phyloP scores from a whole-genome alignment of 2,797 vertebrate genomes.

The Pangasius larnaudii region DNA sequence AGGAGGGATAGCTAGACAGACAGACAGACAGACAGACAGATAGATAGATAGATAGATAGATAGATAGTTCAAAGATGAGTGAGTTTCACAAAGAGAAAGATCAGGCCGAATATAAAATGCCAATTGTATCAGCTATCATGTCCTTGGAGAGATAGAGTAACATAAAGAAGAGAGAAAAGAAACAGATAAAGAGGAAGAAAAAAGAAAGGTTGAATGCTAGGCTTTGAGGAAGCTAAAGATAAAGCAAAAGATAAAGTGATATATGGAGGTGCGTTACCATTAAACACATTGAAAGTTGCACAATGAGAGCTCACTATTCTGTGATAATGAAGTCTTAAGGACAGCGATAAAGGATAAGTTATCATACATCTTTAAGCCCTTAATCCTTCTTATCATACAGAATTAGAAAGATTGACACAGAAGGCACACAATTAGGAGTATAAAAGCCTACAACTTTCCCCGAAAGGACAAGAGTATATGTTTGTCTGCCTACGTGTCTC shows the following conservation, averaged over 20 bases:
- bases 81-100: background rate
- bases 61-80: background rate
- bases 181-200: background rate
- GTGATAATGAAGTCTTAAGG: background rate
- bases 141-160: background rate
- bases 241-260: conserved; percentile 21
- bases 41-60: background rate
- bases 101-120: background rate
- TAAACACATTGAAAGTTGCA: background rate
- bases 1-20: background rate
- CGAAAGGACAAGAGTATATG: conserved; percentile 6
- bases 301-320: background rate
- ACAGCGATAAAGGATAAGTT: conserved; percentile 24
- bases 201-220: background rate
- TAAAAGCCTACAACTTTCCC: background rate
- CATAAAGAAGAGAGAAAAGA: conserved; percentile 8
- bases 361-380: background rate
- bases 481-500: background rate
- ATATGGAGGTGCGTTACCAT: background rate
- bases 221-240: background rate
- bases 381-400: conserved; percentile 6
- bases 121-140: background rate
- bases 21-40: background rate
- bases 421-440: background rate
- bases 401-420: background rate